Conservation (phyloP, 2,797 vertebrate species). For the Gallinago solitaria region DNA sequence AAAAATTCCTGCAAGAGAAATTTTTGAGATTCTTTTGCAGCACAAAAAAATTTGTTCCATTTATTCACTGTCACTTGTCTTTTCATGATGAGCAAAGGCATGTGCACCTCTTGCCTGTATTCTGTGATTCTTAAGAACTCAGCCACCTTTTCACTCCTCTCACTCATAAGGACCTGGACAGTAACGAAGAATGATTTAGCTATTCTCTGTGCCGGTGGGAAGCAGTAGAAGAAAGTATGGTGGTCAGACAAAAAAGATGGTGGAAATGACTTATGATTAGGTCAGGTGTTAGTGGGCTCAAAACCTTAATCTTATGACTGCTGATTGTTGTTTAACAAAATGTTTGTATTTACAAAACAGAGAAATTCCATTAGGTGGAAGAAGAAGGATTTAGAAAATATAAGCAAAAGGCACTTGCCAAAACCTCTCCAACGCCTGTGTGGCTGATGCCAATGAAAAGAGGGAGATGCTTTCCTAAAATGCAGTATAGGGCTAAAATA, state of each 20-base stretch:
- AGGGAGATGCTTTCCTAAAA: background rate
- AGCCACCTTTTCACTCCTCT: background rate
- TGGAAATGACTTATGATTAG: background rate
- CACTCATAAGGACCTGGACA: background rate
- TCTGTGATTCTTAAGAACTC: background rate
- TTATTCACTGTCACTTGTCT: background rate
- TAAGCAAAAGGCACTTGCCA: background rate
- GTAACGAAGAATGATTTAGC: background rate
- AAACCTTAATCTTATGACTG: background rate
- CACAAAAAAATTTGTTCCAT: background rate
- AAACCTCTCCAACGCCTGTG: background rate
- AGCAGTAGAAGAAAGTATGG: background rate
- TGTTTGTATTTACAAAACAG: background rate
- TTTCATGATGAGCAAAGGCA: background rate
- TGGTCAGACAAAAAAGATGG: background rate
- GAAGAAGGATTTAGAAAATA: background rate
- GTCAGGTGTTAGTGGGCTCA: background rate
- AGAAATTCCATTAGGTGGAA: background rate
- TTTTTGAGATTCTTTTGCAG: background rate
- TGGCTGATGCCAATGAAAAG: background rate
- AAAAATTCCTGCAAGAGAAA: background rate
- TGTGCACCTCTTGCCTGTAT: background rate
- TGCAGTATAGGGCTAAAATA: background rate
- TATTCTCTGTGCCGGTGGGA: background rate
- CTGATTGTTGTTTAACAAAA: background rate